phyloP scores from a whole-genome alignment of 2,797 vertebrate genomes.

The Danio tinwini region DNA sequence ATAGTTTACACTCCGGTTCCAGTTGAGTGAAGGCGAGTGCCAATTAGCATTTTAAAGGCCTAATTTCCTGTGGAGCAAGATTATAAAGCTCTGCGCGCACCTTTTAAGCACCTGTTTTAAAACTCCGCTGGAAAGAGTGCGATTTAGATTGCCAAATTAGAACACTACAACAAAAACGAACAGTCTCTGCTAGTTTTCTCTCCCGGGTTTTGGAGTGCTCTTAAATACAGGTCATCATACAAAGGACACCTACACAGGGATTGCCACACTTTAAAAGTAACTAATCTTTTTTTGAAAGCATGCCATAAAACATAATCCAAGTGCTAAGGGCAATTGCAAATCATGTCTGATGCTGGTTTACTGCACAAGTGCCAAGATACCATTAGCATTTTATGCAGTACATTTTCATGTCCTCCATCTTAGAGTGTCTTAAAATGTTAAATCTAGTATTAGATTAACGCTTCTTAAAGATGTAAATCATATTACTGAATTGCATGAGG shows the following conservation, averaged over 20 bases:
- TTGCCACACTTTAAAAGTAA: conserved; percentile 3
- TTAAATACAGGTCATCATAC: conserved; percentile 11
- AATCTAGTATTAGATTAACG: not conserved
- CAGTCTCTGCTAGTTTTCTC: not conserved
- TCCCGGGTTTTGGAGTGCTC: not conserved
- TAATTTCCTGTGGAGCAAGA: conserved; percentile 1
- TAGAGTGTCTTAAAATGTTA: not conserved
- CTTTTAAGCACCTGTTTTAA: conserved; percentile 35
- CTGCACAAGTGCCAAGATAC: not conserved
- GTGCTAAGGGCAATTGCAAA: conserved; percentile 10
- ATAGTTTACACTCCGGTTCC: conserved; percentile 14
- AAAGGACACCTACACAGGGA: conserved; percentile 17
- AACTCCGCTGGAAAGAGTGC: conserved; percentile 1
- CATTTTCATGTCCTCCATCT: not conserved
- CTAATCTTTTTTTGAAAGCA: conserved; percentile 15
- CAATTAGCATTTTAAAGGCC: conserved; percentile 42
- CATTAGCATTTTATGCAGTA: conserved; percentile 13
- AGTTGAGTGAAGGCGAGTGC: not conserved
- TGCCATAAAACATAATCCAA: conserved; percentile 13
- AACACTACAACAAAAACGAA: not conserved
- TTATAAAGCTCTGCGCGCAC: conserved; percentile 33
- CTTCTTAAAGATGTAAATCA: not conserved
- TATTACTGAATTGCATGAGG: not conserved
- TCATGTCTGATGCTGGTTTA: conserved; percentile 7
- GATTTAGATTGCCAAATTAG: conserved; percentile 8